Conservation (phyloP, 2,113 vertebrate genomes). For the Ceyx melanurus region DNA sequence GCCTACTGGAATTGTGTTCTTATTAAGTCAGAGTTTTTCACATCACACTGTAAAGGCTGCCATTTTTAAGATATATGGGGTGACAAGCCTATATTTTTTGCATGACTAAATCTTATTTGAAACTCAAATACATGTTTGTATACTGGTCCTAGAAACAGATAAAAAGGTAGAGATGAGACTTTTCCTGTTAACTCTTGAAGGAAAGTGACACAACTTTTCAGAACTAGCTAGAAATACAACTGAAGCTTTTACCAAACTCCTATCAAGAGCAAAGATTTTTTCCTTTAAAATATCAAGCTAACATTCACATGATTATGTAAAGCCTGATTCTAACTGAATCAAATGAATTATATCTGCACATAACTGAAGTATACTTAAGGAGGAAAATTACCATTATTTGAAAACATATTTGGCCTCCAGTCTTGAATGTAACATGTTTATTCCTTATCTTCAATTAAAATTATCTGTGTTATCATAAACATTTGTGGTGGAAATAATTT, state of each 20-base stretch:
- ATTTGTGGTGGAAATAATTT: constrained; percentile 25
- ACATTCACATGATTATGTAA: background rate
- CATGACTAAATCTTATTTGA: background rate
- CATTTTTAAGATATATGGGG: background rate
- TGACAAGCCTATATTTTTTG: background rate
- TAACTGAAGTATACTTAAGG: background rate
- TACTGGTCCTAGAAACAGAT: background rate
- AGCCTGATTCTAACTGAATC: background rate
- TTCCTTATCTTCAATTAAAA: constrained; percentile 19
- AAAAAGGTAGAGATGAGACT: background rate
- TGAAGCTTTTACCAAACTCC: background rate
- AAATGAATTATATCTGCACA: background rate
- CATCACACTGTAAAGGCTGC: background rate
- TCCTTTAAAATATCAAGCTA: background rate
- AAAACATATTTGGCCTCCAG: background rate
- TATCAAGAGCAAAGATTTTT: background rate
- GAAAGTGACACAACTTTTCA: background rate
- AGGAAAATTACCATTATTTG: background rate
- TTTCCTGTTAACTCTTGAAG: background rate
- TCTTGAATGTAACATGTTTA: background rate
- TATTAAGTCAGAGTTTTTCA: background rate
- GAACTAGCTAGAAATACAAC: background rate
- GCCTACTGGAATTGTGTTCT: background rate
- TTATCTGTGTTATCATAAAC: background rate
- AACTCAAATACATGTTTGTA: background rate